phyloP scores from a whole-genome alignment of 2,888 invertebrate species.

The Lasioglossum villosulum region DNA sequence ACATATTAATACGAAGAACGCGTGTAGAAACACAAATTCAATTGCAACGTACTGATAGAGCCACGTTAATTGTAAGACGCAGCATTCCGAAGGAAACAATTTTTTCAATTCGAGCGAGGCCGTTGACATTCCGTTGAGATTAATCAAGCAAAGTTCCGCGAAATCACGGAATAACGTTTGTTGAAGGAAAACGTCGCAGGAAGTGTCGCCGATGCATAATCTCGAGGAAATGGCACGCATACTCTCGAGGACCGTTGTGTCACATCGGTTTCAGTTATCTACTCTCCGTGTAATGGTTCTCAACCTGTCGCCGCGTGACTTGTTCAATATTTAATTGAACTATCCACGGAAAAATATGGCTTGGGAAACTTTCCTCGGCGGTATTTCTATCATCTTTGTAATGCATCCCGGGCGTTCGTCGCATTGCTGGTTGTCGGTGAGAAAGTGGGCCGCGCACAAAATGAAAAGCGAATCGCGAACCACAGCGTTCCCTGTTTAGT shows the following conservation, averaged over 20 bases:
- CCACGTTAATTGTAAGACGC: background rate
- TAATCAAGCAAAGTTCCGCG: constrained; percentile 12
- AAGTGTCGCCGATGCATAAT: constrained; percentile 46
- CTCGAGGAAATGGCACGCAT: constrained; percentile 52
- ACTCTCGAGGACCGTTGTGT: constrained; percentile 29
- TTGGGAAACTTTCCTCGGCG: background rate
- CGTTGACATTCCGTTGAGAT: constrained; percentile 1
- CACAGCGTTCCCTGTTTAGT: constrained; percentile 10
- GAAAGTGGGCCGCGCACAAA: constrained; percentile 3
- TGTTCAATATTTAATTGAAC: too few species aligned
- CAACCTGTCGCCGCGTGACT: background rate
- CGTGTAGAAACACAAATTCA: background rate
- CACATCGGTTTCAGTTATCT: constrained; percentile 34
- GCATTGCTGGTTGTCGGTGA: background rate
- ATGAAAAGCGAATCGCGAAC: constrained; percentile 11
- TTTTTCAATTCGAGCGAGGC: background rate
- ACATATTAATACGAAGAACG: background rate
- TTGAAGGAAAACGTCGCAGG: constrained; percentile 39
- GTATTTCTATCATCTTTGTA: background rate
- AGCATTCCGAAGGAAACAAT: background rate
- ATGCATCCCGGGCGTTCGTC: background rate
- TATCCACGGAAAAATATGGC: background rate
- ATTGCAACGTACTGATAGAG: background rate
- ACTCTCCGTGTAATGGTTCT: constrained; percentile 14
- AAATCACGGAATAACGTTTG: constrained; percentile 23